Evolutionary conservation across 2,888 invertebrate species (phyloP), one percentile per base, ranked within the genome.

Genomic region (Marronus borbonicus): DNA sequence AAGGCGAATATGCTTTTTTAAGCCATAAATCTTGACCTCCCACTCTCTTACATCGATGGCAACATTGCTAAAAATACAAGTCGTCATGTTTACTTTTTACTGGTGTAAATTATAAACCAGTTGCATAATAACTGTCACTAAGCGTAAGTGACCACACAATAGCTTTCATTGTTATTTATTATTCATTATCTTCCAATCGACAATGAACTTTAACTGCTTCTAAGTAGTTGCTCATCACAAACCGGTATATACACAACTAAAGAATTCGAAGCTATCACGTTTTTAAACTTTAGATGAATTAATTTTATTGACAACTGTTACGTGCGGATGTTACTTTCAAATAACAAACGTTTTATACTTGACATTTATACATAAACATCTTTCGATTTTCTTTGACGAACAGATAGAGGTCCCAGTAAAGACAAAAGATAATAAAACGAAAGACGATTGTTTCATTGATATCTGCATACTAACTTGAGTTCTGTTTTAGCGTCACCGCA

Each of bases 121-220:
- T 62, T 62, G 62, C 24, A 24, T 31, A 62, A 62, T 12, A 31
- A 14, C 24, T 62, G 31, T 62, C 62, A 14, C 31, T 62, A 62
- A 62, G n/a, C 31, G 28, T 5, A 68, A 68, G 24, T 68, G 12
- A 68, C 8, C 44, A 49, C 14, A 66, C 12, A 66, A 66, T 66
- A 44, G 17, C 2, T 4, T 55, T 55, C n/a, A n/a, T n/a, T 52
- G 28, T 52, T 58, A 70, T 17, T 17, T 31, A 64, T 28, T 31
- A 64, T 64, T 10, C 28, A 28, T 58, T 8, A 39, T 55, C n/a
- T 70, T 70, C 31, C n/a, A 52, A 24, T 69, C 17, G 70, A 60
- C 60, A 72, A 72, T 74, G 72, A 74, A 60, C 72, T 74, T 74
- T 60, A 44, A 14, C 39, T 65, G n/a, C 39, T 44, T 44, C 39